These are phyloP conservation scores for Acipenser oxyrinchus DNA, from an alignment of 2,797 vertebrate genomes.

Conservation along the genomic window DNA sequence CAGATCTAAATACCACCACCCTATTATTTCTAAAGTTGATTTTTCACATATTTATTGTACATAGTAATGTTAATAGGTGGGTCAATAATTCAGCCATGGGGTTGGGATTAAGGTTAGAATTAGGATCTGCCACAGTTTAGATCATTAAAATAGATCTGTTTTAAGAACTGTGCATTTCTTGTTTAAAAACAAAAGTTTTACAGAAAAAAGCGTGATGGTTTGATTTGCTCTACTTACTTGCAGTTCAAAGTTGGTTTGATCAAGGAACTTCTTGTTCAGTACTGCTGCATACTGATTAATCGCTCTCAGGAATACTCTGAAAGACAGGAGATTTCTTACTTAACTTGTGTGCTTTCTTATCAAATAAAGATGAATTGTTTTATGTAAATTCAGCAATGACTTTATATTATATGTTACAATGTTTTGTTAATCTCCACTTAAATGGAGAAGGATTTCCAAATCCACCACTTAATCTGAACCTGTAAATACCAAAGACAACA, in stretches of 20 bases:
- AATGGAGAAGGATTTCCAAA: background rate
- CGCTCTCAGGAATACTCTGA: slow-evolving; percentile 92
- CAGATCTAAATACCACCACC: too few relatives aligned
- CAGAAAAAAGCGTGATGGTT: too few relatives aligned
- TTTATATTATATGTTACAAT: background rate
- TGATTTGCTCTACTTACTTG: slow-evolving; percentile 67
- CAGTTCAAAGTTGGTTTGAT: slow-evolving; percentile 96
- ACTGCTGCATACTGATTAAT: slow-evolving; percentile 97
- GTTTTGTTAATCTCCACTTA: slow-evolving; percentile 2
- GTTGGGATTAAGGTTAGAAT: too few relatives aligned
- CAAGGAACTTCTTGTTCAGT: slow-evolving; percentile 96
- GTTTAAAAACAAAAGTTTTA: too few relatives aligned
- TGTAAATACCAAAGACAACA: too few relatives aligned
- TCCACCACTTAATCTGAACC: background rate
- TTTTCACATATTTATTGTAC: too few relatives aligned
- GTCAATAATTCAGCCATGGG: too few relatives aligned
- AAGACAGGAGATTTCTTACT: slow-evolving; percentile 51
- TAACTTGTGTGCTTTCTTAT: background rate
- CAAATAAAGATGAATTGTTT: slow-evolving; percentile 10
- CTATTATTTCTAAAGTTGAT: too few relatives aligned
- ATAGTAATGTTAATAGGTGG: too few relatives aligned
- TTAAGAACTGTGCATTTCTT: too few relatives aligned
- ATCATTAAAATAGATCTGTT: too few relatives aligned
- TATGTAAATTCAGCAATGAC: background rate
- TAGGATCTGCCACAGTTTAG: too few relatives aligned